Evolutionary conservation across 2,113 vertebrate species (phyloP).

Genomic region (Tamias sibiricus): DNA sequence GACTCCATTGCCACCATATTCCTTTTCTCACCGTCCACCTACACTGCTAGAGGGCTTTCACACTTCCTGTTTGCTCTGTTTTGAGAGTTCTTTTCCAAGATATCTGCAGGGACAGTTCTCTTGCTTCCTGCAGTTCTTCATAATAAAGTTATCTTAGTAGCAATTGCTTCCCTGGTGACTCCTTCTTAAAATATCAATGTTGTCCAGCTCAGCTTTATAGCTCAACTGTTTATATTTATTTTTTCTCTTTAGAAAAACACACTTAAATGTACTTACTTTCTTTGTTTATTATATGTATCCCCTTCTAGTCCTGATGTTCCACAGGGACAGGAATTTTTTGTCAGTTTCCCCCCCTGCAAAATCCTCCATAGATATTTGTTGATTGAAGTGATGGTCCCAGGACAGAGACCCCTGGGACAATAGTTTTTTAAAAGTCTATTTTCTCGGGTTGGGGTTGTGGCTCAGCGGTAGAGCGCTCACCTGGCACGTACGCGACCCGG

Average conservation of each 20-base stretch:
- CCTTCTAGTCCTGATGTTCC: neutral
- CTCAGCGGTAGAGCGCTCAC: too few relatives aligned
- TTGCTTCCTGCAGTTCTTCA: neutral
- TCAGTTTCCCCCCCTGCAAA: neutral
- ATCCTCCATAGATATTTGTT: constrained; percentile 26
- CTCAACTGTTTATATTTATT: neutral
- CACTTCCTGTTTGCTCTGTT: neutral
- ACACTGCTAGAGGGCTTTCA: neutral
- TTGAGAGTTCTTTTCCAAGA: neutral
- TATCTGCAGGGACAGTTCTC: neutral
- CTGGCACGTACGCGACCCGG: too few relatives aligned
- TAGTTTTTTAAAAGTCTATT: neutral
- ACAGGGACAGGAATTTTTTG: neutral
- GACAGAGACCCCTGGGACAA: neutral
- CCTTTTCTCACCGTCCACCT: too few relatives aligned
- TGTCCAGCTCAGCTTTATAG: neutral
- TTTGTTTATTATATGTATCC: neutral
- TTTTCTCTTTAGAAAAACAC: neutral
- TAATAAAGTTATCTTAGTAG: neutral
- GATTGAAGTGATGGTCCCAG: neutral
- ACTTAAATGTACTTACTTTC: neutral
- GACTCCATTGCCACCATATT: neutral
- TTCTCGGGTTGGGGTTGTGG: too few relatives aligned
- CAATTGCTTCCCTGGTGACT: neutral
- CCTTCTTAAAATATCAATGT: neutral